Evolutionary conservation across 2,113 vertebrate species (phyloP).

Genomic region (Megaptera novaeangliae): DNA sequence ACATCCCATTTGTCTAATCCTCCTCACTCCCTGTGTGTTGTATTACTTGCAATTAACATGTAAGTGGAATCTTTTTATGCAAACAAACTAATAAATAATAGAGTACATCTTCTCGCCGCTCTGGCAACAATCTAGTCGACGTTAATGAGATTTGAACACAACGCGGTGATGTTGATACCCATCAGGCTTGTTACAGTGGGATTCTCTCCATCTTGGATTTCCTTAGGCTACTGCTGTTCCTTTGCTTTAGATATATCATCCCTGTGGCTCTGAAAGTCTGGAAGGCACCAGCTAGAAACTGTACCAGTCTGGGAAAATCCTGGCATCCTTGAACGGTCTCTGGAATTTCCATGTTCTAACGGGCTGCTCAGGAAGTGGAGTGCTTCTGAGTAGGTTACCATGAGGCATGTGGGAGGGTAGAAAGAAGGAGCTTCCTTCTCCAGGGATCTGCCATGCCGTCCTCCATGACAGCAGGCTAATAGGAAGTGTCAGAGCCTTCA

Average conservation of each 20-base stretch:
- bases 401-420: neutral
- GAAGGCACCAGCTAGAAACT: neutral
- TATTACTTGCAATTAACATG: constrained; percentile 40
- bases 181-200: neutral
- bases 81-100: constrained; percentile 43
- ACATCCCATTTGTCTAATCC: neutral
- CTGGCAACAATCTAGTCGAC: neutral
- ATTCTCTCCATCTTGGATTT: neutral
- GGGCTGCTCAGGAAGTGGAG: neutral
- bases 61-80: constrained; percentile 20
- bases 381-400: neutral
- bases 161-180: neutral
- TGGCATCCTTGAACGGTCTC: neutral
- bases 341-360: neutral
- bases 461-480: neutral
- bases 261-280: neutral
- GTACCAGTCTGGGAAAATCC: neutral
- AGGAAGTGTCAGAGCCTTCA: neutral
- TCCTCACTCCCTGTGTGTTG: neutral
- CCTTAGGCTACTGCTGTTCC: neutral
- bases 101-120: neutral
- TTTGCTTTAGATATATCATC: neutral
- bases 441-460: accelerated
- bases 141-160: constrained; percentile 41
- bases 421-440: neutral